Evolutionary conservation across 1,140 invertebrate species (phyloP).

Genomic region (Monochamus saltuarius): DNA sequence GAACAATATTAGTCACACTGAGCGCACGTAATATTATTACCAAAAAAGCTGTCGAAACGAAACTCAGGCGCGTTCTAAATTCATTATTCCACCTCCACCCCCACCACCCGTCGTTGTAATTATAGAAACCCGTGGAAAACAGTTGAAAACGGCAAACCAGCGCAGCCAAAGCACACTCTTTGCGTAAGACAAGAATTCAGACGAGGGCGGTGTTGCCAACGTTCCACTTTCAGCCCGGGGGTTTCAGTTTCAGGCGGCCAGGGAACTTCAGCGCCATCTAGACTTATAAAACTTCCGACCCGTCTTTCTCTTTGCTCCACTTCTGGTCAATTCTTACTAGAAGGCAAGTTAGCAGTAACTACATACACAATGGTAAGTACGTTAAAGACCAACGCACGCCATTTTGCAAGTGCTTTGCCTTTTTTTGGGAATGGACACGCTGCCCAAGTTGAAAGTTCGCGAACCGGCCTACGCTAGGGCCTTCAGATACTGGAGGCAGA

Average conservation of each 20-base stretch:
- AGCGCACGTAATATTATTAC: conserved; percentile 3
- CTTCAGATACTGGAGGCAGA: conserved; percentile 48
- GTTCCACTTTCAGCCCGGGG: conserved; percentile 22
- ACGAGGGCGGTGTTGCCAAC: conserved; percentile 15
- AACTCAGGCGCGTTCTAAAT: conserved; percentile 6
- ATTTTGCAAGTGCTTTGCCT: background rate
- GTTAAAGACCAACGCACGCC: background rate
- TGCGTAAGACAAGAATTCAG: background rate
- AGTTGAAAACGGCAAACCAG: conserved; percentile 3
- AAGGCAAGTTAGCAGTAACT: conserved; percentile 65
- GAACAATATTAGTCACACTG: conserved; percentile 3
- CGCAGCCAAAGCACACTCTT: background rate
- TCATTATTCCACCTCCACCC: conserved; percentile 11
- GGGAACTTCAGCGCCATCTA: conserved; percentile 63
- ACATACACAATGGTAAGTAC: conserved; percentile 65
- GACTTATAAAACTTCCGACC: conserved; percentile 70
- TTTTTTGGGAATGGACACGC: background rate
- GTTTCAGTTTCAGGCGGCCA: conserved; percentile 41
- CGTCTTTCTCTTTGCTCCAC: conserved; percentile 65
- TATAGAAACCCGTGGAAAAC: conserved; percentile 5
- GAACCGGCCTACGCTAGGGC: conserved; percentile 45
- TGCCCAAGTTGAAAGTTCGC: conserved; percentile 36
- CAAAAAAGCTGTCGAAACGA: conserved; percentile 6
- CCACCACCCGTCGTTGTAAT: conserved; percentile 13
- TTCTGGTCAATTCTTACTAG: conserved; percentile 63